Percentiles rank a stretch among this genome's conserved stretches.
These are phyloP conservation scores for Oryzias celebensis DNA, from an alignment of 2,113 vertebrate genomes.

Conservation along the genomic window DNA sequence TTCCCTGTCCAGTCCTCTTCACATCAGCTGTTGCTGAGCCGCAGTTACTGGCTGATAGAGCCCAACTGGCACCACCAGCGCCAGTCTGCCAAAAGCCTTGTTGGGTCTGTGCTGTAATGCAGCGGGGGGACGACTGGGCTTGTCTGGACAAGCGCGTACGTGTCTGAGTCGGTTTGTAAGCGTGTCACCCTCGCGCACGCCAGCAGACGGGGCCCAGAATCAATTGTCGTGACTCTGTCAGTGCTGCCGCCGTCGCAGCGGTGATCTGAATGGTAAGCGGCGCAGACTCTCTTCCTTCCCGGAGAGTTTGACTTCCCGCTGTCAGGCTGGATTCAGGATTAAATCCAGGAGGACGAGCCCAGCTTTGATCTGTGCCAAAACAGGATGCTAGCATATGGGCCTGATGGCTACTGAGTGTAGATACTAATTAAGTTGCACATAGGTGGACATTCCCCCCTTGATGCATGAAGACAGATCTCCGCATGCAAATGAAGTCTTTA, in stretches of 20 bases:
- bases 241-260: conserved; percentile 38
- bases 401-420: conserved; percentile 43
- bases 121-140: conserved; percentile 52
- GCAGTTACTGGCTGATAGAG: conserved; percentile 76
- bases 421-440: conserved; percentile 61
- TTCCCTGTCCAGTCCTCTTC: conserved; percentile 36
- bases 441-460: conserved; percentile 48
- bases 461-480: conserved; percentile 59
- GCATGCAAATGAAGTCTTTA: conserved; percentile 66
- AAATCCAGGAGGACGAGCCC: conserved; percentile 4
- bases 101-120: conserved; percentile 57
- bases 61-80: conserved; percentile 58
- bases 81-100: conserved; percentile 45
- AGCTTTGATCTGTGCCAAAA: conserved; percentile 34
- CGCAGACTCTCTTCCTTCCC: conserved; percentile 39
- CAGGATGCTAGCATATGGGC: conserved; percentile 42
- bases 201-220: conserved; percentile 53
- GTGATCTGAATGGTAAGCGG: conserved; percentile 63
- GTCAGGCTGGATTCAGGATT: conserved; percentile 48
- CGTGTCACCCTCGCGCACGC: conserved; percentile 25
- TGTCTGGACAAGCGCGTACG: conserved; percentile 46
- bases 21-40: conserved; percentile 66
- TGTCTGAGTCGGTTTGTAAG: conserved; percentile 39
- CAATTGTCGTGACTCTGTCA: conserved; percentile 57
- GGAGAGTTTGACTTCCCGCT: conserved; percentile 56